Base-by-base conservation (phyloP, 1,140 invertebrate species). In the Drosophila pachea region DNA sequence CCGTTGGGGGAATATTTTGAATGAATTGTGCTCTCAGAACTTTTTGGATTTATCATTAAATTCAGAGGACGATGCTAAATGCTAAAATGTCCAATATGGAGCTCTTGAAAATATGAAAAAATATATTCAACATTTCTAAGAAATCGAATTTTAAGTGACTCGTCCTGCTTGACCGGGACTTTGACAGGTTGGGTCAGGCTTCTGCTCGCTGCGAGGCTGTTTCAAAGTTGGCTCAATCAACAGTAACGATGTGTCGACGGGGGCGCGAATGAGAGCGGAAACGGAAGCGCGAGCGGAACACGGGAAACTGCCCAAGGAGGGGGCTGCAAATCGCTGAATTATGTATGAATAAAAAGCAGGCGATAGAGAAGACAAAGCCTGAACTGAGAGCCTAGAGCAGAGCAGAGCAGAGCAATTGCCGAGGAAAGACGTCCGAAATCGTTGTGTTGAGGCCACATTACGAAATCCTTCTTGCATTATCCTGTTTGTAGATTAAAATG, bases 401-500 rank as follows among this genome's bases (percentile, higher is more conserved):
- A 69, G 73, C 43, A 67, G 60, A 69, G 73, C 42, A 66, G 43
- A 38, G 65, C 35, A 32, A 62, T 50, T 35, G 47, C 36, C 58
- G 47, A 12, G 50, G 31, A 35, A 67, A 62, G 66, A 36, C 47
- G 42, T 16, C 22, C 58, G 62, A 62, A 76, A 70, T 60, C 36
- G 62, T 50, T 65, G 60, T 66, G 73, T 38, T 65, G 60, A 66
- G 73, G 65, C 68, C 74, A 83, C 74, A 81, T 84, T 84, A 84
- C 81, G 74, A 73, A 86, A 86, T 81, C 74, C 81, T 84, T 86
- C 82, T 86, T 86, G 81, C 77, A 86, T 86, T 86, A 86, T 86
- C 81, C 81, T 63, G 76, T 84, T 73, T 83, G 74, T 86, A 86
- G 81, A 86, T 86, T 86, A 86, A 86, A 86, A 86, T 86, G 81